Evolutionary conservation across 2,797 vertebrate genomes (phyloP).

Genomic region (Sternotherus odoratus): DNA sequence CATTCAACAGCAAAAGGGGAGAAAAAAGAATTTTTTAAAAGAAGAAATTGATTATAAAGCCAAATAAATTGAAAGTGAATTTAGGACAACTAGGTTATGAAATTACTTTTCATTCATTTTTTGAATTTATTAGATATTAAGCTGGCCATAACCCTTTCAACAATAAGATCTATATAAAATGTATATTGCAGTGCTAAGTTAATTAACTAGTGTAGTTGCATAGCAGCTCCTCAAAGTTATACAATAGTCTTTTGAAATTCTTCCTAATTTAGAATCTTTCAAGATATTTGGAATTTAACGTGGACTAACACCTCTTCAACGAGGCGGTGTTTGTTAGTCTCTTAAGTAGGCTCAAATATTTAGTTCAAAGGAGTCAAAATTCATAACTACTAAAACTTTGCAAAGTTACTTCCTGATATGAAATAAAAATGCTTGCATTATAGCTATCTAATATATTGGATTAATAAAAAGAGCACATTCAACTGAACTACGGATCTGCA

Average conservation of each 20-base stretch:
- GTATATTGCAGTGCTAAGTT: not conserved
- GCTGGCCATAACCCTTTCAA: not conserved
- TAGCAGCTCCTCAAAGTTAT: not conserved
- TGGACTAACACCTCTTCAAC: not conserved
- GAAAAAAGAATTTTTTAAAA: not conserved
- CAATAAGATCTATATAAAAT: not conserved
- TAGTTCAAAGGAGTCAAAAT: not conserved
- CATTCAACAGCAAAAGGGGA: not conserved
- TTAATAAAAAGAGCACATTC: not conserved
- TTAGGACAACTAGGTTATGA: not conserved
- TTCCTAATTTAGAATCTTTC: not conserved
- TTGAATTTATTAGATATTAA: not conserved
- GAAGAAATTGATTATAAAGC: not conserved
- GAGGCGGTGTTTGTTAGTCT: not conserved
- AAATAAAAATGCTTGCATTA: not conserved
- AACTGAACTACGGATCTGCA: not conserved
- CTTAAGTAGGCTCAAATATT: not conserved
- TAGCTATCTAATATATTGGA: not conserved
- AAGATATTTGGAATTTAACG: not conserved
- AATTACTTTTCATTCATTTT: not conserved
- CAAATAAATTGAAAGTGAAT: not conserved
- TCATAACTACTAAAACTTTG: not conserved
- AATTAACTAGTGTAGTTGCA: not conserved
- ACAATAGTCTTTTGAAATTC: not conserved
- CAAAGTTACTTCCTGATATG: not conserved